Base-by-base conservation (phyloP, 2,113 vertebrate genomes). In the Sylvietta virens region DNA sequence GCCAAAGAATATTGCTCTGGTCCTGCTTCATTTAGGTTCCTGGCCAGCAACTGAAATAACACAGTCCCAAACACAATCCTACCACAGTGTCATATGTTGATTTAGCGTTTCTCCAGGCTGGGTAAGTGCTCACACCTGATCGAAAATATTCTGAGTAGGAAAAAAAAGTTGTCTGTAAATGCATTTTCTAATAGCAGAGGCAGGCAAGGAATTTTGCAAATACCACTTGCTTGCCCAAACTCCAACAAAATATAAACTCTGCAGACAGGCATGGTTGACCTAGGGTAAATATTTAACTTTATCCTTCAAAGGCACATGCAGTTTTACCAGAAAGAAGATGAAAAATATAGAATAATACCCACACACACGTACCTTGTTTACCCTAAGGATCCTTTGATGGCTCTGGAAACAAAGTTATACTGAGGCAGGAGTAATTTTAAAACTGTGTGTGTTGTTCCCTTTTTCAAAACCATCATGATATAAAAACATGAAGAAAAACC, bases 201-300 rank as follows among this genome's bases (percentile, higher is more conserved):
- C 47, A 86, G 71, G 71, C 67, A 73, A 86, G 60, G 65, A 85
- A 74, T 85, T 88, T 19, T 92, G 70, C 71, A 78, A 92, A 90
- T 87, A 78, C n/a, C 45, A 23, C 67, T 92, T 56, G 31, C 57
- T 87, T 89, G 86, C 86, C 83, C 53, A 58, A 96, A 93, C 80
- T 90, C 85, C 82, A 86, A 61, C 82, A 89, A 94, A 90, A 66
- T 85, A 84, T 77, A 90, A 94, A 86, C 92, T 77, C 66, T 81
- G 56, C 61, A 90, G 90, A 76, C 51, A 94, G 69, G 39, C 20
- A 69, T 80, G 58, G 73, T 77, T 96, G 86, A 94, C 79, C 56
- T 44, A 86, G 48, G 64, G 94, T 97, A 95, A 97, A 96, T 95
- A 81, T 96, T 97, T 97, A 96, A 97, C 94, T 95, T 91, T 39